Evolutionary conservation across 1,140 invertebrate species (phyloP).

Genomic region (Formica exsecta): DNA sequence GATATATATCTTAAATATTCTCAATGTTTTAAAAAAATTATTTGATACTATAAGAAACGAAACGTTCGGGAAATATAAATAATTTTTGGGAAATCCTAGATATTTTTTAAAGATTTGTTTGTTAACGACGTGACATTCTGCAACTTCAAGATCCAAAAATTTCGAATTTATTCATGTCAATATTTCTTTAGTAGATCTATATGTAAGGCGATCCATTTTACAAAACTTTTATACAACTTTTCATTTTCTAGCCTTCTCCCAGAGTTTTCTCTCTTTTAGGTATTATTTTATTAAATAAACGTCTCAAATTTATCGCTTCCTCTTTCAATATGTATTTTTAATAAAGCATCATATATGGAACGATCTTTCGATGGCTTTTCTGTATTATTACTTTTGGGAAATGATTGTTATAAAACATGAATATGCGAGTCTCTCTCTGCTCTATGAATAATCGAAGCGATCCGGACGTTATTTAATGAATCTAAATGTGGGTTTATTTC

Average conservation of each 20-base stretch:
- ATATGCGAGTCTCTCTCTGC: background rate
- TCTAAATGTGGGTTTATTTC: constrained; percentile 50
- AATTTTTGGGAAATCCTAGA: background rate
- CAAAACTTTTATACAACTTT: background rate
- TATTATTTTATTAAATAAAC: background rate
- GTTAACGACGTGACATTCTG: background rate
- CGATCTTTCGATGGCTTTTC: background rate
- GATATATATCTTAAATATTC: background rate
- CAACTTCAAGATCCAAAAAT: background rate
- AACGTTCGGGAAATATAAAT: background rate
- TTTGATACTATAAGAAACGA: background rate
- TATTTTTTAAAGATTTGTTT: background rate
- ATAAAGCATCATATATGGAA: background rate
- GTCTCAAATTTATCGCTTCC: background rate
- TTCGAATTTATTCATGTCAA: background rate
- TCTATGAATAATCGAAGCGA: constrained; percentile 39
- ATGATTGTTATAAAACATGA: constrained; percentile 10
- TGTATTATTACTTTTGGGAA: background rate
- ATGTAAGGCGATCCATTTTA: background rate
- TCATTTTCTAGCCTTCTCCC: background rate
- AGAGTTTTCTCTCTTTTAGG: background rate
- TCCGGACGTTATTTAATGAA: constrained; percentile 47
- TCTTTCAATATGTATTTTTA: background rate
- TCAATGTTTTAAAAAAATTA: no score
- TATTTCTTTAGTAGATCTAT: background rate